These are phyloP conservation scores for Himalopsyche kuldschensis DNA, from an alignment of 2,888 invertebrate genomes.

Conservation along the genomic window DNA sequence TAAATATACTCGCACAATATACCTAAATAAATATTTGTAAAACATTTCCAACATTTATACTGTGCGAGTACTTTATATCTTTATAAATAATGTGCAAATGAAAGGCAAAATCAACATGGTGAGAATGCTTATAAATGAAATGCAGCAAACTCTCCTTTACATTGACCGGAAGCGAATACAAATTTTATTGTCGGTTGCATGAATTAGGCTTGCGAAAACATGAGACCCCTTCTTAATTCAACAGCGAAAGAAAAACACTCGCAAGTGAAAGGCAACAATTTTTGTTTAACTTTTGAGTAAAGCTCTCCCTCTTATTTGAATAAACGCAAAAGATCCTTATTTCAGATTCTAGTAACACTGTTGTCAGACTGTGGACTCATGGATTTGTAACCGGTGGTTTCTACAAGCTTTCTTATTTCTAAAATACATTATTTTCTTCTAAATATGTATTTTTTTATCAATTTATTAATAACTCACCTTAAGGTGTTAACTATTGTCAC, in stretches of 20 bases:
- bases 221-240: background rate
- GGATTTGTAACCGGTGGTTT: background rate
- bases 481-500: no score
- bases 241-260: background rate
- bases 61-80: background rate
- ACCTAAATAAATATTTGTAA: no score
- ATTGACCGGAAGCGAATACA: background rate
- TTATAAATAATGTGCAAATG: background rate
- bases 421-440: no score
- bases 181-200: background rate
- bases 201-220: background rate
- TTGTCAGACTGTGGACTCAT: background rate
- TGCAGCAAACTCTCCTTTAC: background rate
- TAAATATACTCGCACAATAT: no score
- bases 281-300: background rate
- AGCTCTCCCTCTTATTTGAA: background rate
- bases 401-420: background rate
- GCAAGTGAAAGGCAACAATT: background rate
- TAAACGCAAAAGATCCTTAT: background rate
- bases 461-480: no score
- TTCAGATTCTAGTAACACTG: background rate
- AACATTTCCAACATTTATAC: no score
- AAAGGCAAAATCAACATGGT: background rate
- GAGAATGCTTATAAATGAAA: background rate
- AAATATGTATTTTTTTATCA: no score